Evolutionary conservation across 2,113 vertebrate genomes (phyloP), one percentile per base, ranked within the genome.

Genomic region (Stictonetta naevosa): DNA sequence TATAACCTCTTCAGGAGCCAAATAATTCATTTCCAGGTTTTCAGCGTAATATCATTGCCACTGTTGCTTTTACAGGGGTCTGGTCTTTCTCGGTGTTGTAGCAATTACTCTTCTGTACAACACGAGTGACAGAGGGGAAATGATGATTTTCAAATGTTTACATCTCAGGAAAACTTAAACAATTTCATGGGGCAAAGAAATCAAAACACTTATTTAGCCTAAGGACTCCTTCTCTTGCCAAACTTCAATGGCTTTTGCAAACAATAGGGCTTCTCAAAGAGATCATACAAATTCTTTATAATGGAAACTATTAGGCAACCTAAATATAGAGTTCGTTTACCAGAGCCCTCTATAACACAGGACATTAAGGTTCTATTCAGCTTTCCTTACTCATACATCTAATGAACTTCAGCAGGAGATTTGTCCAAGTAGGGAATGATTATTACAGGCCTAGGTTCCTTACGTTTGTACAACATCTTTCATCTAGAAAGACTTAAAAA

Each of bases 321-420:
- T 93, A 95, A 96, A 93, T 76, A 84, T 3, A 96, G 68, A 86
- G 86, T 42, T 76, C 0, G 1, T 58, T 58, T 91, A 89, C 83
- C 62, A 85, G 69, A 48, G 76, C 44, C 36, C 67, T 91, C 81
- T 92, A 4, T 38, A 95, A 84, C 18, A 38, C n/a, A 85, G 55
- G 76, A 42, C 1, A 2, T 79, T 76, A 69, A 8, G 67, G 88
- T 62, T 92, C 77, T 85, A 58, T 71, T 93, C 77, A 79, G 74
- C 67, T 79, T 72, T 90, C 66, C 66, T 92, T 81, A 92, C 42
- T 77, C 62, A 22, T n/a, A n/a, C 48, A 64, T 81, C 76, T 92
- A 96, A 77, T 44, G 64, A 96, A 83, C 79, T 90, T 96, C 79
- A 92, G 60, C 58, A 81, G 78, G 77, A 87, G 73, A 96, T 84